These are phyloP conservation scores for Garra rufa DNA, from an alignment of 2,113 vertebrate genomes.

Conservation along the genomic window DNA sequence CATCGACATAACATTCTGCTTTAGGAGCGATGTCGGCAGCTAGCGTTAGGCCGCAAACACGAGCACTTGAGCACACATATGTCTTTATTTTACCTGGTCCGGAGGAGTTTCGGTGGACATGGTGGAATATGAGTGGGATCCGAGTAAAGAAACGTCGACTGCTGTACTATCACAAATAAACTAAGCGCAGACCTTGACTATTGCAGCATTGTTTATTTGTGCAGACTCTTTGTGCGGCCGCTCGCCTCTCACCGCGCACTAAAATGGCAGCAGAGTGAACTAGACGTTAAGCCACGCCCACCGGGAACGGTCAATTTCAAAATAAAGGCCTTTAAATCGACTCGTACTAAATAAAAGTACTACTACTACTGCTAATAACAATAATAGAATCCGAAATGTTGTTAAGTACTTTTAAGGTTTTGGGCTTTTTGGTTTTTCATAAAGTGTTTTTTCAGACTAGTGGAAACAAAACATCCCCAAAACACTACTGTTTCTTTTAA, in stretches of 20 bases:
- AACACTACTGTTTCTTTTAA: too few species aligned
- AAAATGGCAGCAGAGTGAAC: slow-evolving; percentile 36
- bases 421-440: too few species aligned
- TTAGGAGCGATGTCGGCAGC: not conserved
- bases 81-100: slow-evolving; percentile 75
- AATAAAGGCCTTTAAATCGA: not conserved
- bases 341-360: not conserved
- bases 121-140: slow-evolving; percentile 29
- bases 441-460: too few species aligned
- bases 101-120: slow-evolving; percentile 76
- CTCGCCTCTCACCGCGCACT: not conserved
- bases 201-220: slow-evolving; percentile 30
- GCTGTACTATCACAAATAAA: not conserved
- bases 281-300: not conserved
- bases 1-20: not conserved
- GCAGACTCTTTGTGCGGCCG: slow-evolving; percentile 29
- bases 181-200: not conserved
- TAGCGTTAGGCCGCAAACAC: slow-evolving; percentile 46
- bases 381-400: too few species aligned
- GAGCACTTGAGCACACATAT: not conserved
- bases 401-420: too few species aligned
- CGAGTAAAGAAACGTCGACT: slow-evolving; percentile 13
- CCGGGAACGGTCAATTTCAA: not conserved
- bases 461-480: too few species aligned
- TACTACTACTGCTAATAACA: too few species aligned